These are phyloP conservation scores for Dione juno DNA, from an alignment of 2,888 invertebrate genomes.

Conservation along the genomic window DNA sequence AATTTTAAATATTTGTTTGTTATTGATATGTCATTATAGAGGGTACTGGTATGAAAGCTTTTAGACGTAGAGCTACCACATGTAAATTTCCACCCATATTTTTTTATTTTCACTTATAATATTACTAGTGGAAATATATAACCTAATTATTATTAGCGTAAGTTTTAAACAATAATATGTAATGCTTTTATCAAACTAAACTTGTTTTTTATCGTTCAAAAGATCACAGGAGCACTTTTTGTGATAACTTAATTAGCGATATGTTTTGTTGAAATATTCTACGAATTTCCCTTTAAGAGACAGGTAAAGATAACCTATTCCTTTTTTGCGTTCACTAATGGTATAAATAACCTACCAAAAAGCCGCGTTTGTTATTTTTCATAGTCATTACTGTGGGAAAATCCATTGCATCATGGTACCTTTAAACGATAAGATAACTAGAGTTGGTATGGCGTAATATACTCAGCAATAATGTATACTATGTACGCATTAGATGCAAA, in stretches of 20 bases:
- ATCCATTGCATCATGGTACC: constrained; percentile 12
- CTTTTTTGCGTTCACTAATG: constrained; percentile 21
- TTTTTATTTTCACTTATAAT: neutral
- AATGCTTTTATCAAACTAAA: constrained; percentile 6
- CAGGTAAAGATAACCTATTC: constrained; percentile 6
- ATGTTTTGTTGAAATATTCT: constrained; percentile 21
- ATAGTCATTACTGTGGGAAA: constrained; percentile 13
- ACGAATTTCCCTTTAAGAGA: constrained; percentile 26
- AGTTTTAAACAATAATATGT: neutral
- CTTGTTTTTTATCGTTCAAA: constrained; percentile 2
- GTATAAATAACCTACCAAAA: constrained; percentile 7
- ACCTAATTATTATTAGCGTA: neutral
- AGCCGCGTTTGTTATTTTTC: neutral
- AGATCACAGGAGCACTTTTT: constrained; percentile 32
- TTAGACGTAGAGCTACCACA: neutral
- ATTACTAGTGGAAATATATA: neutral
- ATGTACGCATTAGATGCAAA: constrained; percentile 5
- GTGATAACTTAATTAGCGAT: constrained; percentile 21
- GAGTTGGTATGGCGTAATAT: neutral
- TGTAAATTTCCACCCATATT: neutral
- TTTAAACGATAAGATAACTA: constrained; percentile 3
- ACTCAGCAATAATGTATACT: neutral
- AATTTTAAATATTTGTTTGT: no score
- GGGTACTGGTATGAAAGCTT: no score
- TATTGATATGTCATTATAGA: no score